Evolutionary conservation across 2,797 vertebrate species (phyloP).

Genomic region (Siniperca undulata): DNA sequence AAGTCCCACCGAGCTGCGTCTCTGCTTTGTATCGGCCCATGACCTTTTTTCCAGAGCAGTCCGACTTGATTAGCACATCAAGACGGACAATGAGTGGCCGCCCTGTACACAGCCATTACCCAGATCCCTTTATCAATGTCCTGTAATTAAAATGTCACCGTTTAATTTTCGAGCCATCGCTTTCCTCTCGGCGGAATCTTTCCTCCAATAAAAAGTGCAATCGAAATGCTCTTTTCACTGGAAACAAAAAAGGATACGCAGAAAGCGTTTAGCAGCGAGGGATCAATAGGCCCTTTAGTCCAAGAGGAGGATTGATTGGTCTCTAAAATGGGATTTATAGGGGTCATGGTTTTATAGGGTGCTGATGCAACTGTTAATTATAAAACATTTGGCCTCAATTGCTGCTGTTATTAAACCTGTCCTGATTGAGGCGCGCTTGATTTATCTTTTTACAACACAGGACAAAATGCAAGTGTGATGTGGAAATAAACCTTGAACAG

Average conservation of each 20-base stretch:
- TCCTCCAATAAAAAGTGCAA: slow-evolving; percentile 91
- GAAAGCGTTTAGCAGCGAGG: slow-evolving; percentile 82
- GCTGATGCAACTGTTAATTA: slow-evolving; percentile 96
- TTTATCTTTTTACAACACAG: slow-evolving; percentile 84
- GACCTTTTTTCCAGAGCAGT: slow-evolving; percentile 79
- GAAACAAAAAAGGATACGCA: slow-evolving; percentile 81
- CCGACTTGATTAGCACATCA: slow-evolving; percentile 83
- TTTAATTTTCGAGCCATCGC: slow-evolving; percentile 91
- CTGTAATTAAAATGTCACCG: slow-evolving; percentile 98
- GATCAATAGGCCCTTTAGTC: slow-evolving; percentile 89
- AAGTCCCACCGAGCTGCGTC: slow-evolving; percentile 67
- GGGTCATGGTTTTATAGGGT: slow-evolving; percentile 94
- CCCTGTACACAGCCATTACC: slow-evolving; percentile 82
- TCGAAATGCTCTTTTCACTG: slow-evolving; percentile 91
- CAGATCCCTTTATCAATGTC: slow-evolving; percentile 92
- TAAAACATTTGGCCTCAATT: slow-evolving; percentile 92
- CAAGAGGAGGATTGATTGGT: slow-evolving; percentile 91
- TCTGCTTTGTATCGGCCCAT: slow-evolving; percentile 67
- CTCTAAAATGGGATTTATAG: slow-evolving; percentile 97
- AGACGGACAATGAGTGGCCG: slow-evolving; percentile 77
- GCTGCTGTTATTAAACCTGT: slow-evolving; percentile 93
- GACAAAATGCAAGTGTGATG: slow-evolving; percentile 25
- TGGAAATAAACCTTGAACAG: background rate
- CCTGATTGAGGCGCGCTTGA: slow-evolving; percentile 88
- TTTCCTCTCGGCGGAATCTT: slow-evolving; percentile 90